A percentile compares a stretch with the other conserved stretches of the same genome.
phyloP scores from a whole-genome alignment of 2,797 vertebrate genomes.

The Petrocephalus schoutedeni region DNA sequence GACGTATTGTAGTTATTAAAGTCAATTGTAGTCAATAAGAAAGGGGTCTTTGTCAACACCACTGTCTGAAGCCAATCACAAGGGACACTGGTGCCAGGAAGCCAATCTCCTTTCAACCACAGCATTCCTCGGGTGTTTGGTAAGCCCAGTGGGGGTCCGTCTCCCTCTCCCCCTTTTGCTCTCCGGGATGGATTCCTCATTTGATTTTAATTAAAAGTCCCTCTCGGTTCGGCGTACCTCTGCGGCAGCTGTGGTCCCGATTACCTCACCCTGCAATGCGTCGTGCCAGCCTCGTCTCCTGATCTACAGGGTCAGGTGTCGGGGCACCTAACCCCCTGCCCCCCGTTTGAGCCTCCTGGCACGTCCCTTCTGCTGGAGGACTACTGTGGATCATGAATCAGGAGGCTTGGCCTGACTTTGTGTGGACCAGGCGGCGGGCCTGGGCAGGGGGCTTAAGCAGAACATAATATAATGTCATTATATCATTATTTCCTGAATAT shows the following conservation, averaged over 20 bases:
- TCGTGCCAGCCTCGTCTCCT: neutral
- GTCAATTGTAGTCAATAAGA: slow-evolving; percentile 54
- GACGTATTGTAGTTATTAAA: slow-evolving; percentile 60
- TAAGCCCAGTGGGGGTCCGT: slow-evolving; percentile 54
- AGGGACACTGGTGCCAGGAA: slow-evolving; percentile 68
- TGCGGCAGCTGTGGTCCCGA: neutral
- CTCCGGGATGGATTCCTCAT: neutral
- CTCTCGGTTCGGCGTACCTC: neutral
- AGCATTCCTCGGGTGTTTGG: slow-evolving; percentile 64
- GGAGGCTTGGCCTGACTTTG: neutral
- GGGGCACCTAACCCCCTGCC: neutral
- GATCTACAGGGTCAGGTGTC: neutral
- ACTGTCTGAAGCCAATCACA: slow-evolving; percentile 68
- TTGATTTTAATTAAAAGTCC: slow-evolving; percentile 9
- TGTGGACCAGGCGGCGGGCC: neutral
- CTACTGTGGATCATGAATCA: neutral
- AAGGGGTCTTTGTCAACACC: slow-evolving; percentile 72
- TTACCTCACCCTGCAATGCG: neutral
- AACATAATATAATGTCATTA: neutral
- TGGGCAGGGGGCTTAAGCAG: neutral
- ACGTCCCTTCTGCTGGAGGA: neutral
- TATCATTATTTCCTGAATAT: neutral
- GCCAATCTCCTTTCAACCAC: slow-evolving; percentile 63
- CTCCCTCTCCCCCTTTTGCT: slow-evolving; percentile 17
- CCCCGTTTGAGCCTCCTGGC: neutral